A percentile compares a stretch with the other conserved stretches of the same genome.
These are phyloP conservation scores for Oncorhynchus mykiss DNA, from an alignment of 2,113 vertebrate species.

Conservation along the genomic window DNA sequence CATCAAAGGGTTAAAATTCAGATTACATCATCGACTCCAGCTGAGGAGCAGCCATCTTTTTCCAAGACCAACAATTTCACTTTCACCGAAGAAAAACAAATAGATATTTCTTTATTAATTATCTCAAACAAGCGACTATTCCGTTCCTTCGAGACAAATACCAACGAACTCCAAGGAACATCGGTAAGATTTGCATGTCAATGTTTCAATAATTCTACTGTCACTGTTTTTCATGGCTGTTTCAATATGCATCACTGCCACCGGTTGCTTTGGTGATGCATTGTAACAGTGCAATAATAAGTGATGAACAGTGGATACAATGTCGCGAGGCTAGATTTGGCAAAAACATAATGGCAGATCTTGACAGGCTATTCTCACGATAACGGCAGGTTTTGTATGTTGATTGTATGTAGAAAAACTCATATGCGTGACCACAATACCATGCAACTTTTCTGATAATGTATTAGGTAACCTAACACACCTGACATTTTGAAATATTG, in stretches of 20 bases:
- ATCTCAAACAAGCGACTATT: not conserved
- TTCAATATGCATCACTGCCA: not conserved
- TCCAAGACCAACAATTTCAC: conserved; percentile 20
- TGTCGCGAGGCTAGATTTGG: not conserved
- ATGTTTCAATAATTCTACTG: not conserved
- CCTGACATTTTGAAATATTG: not conserved
- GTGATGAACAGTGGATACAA: not conserved
- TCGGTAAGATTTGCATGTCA: not conserved
- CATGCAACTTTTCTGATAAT: no score
- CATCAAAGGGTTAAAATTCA: conserved; percentile 40
- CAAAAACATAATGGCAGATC: not conserved
- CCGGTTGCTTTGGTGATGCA: not conserved
- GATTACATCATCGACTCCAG: conserved; percentile 39
- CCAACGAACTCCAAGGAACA: not conserved
- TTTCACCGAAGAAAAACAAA: conserved; percentile 17
- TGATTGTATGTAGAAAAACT: not conserved
- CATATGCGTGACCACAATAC: not conserved
- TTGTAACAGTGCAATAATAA: not conserved
- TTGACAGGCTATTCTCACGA: not conserved
- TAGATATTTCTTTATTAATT: not conserved
- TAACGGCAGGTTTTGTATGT: not conserved
- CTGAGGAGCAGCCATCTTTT: conserved; percentile 43
- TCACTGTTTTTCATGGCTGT: not conserved
- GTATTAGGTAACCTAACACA: not conserved
- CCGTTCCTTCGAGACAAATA: not conserved